Conservation (phyloP, 1,140 invertebrate genomes). For the Lycorma delicatula region DNA sequence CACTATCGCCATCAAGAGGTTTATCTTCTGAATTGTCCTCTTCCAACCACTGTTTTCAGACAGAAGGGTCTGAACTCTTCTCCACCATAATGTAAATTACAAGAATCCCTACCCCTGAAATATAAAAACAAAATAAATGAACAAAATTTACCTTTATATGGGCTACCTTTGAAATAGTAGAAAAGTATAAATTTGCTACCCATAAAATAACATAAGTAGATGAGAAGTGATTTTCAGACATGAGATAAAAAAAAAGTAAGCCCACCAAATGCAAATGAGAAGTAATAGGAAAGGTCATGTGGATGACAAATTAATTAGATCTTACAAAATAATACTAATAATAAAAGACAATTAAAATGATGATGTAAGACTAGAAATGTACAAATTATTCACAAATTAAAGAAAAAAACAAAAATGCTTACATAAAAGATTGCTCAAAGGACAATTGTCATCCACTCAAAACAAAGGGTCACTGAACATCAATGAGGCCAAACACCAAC, state of each 20-base stretch:
- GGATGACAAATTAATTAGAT: background rate
- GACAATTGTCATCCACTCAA: background rate
- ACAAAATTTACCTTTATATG: too few relatives aligned
- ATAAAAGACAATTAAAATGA: background rate
- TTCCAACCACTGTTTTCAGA: background rate
- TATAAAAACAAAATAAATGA: too few relatives aligned
- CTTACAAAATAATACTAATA: background rate
- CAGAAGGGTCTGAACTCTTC: too few relatives aligned
- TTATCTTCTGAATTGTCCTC: background rate
- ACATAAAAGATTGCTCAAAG: background rate
- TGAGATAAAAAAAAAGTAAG: too few relatives aligned
- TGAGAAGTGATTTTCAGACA: too few relatives aligned
- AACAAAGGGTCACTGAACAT: background rate
- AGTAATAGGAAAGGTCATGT: background rate
- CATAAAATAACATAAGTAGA: too few relatives aligned
- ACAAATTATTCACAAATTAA: background rate
- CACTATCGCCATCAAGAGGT: background rate
- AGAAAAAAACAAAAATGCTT: background rate
- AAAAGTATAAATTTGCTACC: too few relatives aligned
- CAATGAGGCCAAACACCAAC: background rate
- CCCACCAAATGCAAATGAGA: background rate
- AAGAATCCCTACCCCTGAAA: too few relatives aligned
- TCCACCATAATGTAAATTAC: too few relatives aligned
- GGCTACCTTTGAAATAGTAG: too few relatives aligned
- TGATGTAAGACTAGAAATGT: background rate